Evolutionary conservation across 1,140 invertebrate genomes (phyloP).

Genomic region (Chrysomallon squamiferum): DNA sequence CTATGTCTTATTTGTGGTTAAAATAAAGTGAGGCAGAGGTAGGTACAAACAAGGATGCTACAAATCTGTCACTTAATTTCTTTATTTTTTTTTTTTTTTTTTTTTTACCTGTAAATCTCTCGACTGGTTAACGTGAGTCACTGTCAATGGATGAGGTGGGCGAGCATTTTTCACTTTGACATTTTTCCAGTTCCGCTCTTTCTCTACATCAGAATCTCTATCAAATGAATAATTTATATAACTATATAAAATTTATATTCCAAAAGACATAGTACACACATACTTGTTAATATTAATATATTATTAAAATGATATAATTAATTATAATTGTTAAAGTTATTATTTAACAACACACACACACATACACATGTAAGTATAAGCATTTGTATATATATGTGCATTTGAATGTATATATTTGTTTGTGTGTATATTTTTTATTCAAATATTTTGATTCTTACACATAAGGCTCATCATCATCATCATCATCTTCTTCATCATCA

Average conservation of each 20-base stretch:
- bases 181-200: conserved; percentile 40
- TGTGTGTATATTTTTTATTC: no score
- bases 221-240: no score
- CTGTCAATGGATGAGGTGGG: conserved; percentile 55
- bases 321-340: background rate
- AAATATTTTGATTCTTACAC: conserved; percentile 10
- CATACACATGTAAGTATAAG: background rate
- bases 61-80: no score
- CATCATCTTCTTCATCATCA: conserved; percentile 21
- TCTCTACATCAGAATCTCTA: conserved; percentile 11
- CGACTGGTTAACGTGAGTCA: conserved; percentile 62
- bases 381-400: background rate
- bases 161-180: conserved; percentile 41
- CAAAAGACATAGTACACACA: background rate
- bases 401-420: background rate
- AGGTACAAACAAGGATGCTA: no score
- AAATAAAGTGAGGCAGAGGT: no score
- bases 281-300: background rate
- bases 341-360: background rate
- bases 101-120: conserved; percentile 48
- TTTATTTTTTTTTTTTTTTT: background rate
- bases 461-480: conserved; percentile 21
- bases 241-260: no score
- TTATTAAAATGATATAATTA: conserved; percentile 1
- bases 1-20: no score